These are phyloP conservation scores for Andinoacara biseriatus DNA, from an alignment of 2,113 vertebrate genomes.

Conservation along the genomic window DNA sequence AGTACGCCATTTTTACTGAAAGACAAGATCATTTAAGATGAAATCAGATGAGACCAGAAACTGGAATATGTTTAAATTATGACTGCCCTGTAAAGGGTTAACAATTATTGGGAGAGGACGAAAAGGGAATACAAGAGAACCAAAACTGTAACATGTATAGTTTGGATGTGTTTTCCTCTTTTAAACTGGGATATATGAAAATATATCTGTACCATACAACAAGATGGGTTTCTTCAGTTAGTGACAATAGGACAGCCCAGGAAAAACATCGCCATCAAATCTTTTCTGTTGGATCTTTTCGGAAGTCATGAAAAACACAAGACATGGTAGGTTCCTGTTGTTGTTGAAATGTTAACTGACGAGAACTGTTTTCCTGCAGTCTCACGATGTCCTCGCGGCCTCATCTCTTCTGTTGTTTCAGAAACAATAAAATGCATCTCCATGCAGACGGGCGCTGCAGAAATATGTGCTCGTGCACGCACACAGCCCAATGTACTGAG, in stretches of 20 bases:
- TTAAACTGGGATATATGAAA: not conserved
- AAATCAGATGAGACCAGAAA: not conserved
- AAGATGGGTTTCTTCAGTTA: not conserved
- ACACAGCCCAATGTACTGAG: slow-evolving; percentile 54
- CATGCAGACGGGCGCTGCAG: slow-evolving; percentile 17
- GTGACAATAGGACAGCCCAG: not conserved
- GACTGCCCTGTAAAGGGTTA: not conserved
- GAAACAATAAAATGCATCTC: slow-evolving; percentile 46
- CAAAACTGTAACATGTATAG: too few relatives aligned
- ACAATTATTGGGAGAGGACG: too few relatives aligned
- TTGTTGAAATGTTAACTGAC: not conserved
- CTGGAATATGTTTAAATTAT: not conserved
- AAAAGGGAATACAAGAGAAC: too few relatives aligned
- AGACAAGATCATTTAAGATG: not conserved
- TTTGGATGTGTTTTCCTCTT: not conserved
- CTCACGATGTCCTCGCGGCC: not conserved
- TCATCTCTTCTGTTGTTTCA: slow-evolving; percentile 27
- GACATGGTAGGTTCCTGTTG: not conserved
- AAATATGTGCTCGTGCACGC: slow-evolving; percentile 57
- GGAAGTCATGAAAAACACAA: not conserved
- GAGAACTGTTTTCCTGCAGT: not conserved
- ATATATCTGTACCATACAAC: not conserved
- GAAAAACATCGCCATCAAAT: not conserved
- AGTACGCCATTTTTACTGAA: not conserved
- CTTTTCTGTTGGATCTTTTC: too few relatives aligned